These are phyloP conservation scores for Geodia barretti DNA, from an alignment of 37 sponge, comb jelly and placozoan species.

Conservation along the genomic window DNA sequence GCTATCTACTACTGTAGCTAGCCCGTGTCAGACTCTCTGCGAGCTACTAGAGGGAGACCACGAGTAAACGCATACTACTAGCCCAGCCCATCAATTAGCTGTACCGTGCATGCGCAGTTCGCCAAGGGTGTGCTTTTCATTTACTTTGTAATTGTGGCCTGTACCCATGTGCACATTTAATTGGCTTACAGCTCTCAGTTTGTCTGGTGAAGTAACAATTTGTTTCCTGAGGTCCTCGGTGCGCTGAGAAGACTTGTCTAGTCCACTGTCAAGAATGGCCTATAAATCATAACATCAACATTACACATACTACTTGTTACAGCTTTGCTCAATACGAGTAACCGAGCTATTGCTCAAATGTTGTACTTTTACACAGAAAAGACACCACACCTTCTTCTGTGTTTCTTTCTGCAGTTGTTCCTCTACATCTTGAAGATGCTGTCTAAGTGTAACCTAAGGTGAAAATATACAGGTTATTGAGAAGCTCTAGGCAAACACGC, in stretches of 20 bases:
- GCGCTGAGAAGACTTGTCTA: constrained; percentile 9
- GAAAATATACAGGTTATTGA: too few relatives aligned
- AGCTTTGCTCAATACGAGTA: too few relatives aligned
- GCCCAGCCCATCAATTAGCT: too few relatives aligned
- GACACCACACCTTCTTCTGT: background rate
- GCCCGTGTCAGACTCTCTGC: too few relatives aligned
- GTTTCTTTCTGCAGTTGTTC: background rate
- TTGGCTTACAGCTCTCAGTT: constrained; percentile 22
- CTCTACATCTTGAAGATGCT: background rate
- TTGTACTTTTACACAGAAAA: too few relatives aligned
- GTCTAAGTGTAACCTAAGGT: background rate
- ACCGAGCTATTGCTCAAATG: too few relatives aligned
- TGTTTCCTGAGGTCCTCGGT: constrained; percentile 13
- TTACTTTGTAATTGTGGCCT: background rate
- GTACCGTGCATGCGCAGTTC: background rate
- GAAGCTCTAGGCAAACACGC: background rate
- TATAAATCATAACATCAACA: background rate
- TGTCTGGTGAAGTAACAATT: constrained; percentile 22
- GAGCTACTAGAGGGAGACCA: too few relatives aligned
- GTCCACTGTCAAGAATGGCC: background rate
- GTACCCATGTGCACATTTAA: too few relatives aligned
- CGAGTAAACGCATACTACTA: too few relatives aligned
- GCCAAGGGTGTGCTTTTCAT: background rate
- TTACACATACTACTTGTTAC: too few relatives aligned
- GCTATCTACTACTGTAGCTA: too few relatives aligned